Conservation (phyloP, 2,113 vertebrate genomes). For the Peromyscus polionotus region DNA sequence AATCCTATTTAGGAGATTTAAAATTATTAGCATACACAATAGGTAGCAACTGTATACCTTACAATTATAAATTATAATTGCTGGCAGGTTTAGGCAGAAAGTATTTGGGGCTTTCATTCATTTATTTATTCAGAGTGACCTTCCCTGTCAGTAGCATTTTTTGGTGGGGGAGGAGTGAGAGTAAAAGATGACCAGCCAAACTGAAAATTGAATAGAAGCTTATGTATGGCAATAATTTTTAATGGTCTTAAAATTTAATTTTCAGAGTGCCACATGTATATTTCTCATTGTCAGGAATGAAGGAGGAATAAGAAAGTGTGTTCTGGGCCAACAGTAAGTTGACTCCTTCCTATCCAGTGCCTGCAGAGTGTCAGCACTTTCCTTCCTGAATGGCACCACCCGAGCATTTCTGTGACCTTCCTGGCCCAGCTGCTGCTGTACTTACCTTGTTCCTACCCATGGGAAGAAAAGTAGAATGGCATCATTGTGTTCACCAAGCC, state of each 20-base stretch:
- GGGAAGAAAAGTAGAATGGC: neutral
- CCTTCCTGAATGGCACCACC: neutral
- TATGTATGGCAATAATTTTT: conserved; percentile 53
- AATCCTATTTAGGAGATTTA: neutral
- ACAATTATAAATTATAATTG: neutral
- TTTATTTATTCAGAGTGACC: neutral
- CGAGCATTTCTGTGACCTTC: neutral
- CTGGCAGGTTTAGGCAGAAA: neutral
- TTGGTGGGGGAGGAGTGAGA: too few species aligned
- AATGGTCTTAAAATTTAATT: conserved; percentile 52
- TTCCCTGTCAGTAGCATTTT: neutral
- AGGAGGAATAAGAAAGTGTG: neutral
- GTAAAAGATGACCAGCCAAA: neutral
- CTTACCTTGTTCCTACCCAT: neutral
- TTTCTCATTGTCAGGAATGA: neutral
- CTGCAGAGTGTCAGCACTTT: neutral
- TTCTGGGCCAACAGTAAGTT: neutral
- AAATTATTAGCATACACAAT: neutral
- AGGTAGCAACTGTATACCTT: neutral
- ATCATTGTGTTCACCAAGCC: neutral
- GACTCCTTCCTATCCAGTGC: neutral
- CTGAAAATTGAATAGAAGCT: conserved; percentile 48
- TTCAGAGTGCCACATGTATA: neutral
- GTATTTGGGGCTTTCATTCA: neutral
- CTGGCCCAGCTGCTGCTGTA: neutral